Conservation (phyloP, 2,113 vertebrate genomes). For the Ictidomys tridecemlineatus region DNA sequence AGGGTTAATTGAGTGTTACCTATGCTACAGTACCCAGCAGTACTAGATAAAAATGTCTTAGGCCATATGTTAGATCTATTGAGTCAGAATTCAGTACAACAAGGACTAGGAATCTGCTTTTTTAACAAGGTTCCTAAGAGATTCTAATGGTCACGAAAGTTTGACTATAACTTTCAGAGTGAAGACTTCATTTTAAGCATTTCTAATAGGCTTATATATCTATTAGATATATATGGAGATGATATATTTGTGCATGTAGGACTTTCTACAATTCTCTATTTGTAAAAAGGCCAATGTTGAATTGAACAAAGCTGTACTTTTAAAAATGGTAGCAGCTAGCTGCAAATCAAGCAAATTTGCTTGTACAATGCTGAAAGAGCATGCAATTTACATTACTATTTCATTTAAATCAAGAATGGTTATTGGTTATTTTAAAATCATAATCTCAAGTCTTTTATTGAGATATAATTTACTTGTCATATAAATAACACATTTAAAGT, state of each 20-base stretch:
- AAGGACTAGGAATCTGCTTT: background rate
- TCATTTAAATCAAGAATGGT: background rate
- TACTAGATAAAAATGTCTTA: background rate
- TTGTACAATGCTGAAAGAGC: background rate
- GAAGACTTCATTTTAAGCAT: background rate
- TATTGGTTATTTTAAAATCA: background rate
- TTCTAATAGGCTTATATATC: background rate
- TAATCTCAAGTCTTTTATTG: background rate
- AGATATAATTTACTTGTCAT: background rate
- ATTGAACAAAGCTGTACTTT: background rate
- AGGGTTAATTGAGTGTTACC: background rate
- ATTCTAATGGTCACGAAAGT: background rate
- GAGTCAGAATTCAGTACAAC: too few relatives aligned
- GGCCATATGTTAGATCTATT: too few relatives aligned
- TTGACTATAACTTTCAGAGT: background rate
- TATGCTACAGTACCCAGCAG: background rate
- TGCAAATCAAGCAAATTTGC: background rate
- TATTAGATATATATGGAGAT: background rate
- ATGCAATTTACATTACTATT: background rate
- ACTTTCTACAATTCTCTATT: background rate
- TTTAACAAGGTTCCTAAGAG: background rate
- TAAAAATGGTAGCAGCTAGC: background rate
- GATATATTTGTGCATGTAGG: background rate
- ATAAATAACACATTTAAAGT: background rate
- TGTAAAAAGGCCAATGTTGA: background rate